phyloP scores from a whole-genome alignment of 2,888 invertebrate genomes.

The Microdon myrmicae region DNA sequence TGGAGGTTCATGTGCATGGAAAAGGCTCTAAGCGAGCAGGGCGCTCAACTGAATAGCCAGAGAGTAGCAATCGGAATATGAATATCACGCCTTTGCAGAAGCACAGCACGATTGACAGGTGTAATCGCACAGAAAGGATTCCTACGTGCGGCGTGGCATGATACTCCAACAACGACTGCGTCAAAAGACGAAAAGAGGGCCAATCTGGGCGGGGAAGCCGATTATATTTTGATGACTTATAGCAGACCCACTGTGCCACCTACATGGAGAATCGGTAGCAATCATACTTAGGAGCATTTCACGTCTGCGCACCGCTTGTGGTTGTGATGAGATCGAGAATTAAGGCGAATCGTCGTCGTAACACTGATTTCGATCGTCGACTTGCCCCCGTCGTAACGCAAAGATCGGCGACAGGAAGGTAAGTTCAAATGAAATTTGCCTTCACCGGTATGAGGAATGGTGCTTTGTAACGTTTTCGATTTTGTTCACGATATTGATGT shows the following conservation, averaged over 20 bases:
- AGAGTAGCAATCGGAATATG: conserved; percentile 19
- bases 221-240: conserved; percentile 46
- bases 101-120: conserved; percentile 49
- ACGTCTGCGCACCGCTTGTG: conserved; percentile 15
- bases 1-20: conserved; percentile 12
- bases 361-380: too few relatives aligned
- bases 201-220: conserved; percentile 42
- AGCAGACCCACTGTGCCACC: conserved; percentile 39
- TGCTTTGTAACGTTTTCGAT: too few relatives aligned
- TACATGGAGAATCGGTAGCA: conserved; percentile 50
- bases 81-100: conserved; percentile 45
- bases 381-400: too few relatives aligned
- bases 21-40: conserved; percentile 12
- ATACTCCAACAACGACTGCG: neutral
- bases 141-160: conserved; percentile 9
- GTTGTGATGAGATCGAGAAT: conserved; percentile 43
- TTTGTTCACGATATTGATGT: too few relatives aligned
- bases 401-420: too few relatives aligned
- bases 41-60: conserved; percentile 6
- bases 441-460: too few relatives aligned
- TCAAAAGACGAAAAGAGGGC: neutral
- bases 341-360: conserved; percentile 16
- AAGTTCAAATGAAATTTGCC: too few relatives aligned
- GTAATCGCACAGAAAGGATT: conserved; percentile 40
- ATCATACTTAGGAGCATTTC: conserved; percentile 31